Percentiles rank a stretch among this genome's conserved stretches.
These are phyloP conservation scores for Napeogenes inachia DNA, from an alignment of 2,888 invertebrate species.

Conservation along the genomic window DNA sequence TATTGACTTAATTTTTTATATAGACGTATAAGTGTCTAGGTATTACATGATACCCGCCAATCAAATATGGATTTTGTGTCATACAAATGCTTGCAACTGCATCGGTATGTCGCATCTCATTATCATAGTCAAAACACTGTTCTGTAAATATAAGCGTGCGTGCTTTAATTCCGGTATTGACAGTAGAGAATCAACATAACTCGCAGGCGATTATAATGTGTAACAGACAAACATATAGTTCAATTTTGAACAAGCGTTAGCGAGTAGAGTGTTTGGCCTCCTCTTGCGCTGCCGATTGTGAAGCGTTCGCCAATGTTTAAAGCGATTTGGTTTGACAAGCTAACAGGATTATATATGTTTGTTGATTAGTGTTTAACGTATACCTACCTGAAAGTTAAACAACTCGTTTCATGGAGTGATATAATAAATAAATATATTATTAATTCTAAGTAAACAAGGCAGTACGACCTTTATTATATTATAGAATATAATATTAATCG, in stretches of 20 bases:
- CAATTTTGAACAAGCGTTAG: slow-evolving; percentile 20
- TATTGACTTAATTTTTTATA: no score
- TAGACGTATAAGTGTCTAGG: no score
- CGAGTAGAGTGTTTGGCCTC: slow-evolving; percentile 31
- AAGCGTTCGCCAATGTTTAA: slow-evolving; percentile 42
- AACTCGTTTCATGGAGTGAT: neutral
- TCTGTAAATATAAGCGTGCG: slow-evolving; percentile 50
- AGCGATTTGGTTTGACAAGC: slow-evolving; percentile 44
- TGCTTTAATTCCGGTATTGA: slow-evolving; percentile 54
- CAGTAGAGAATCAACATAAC: slow-evolving; percentile 24
- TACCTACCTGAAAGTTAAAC: slow-evolving; percentile 11
- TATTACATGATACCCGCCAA: neutral
- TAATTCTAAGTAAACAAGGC: no score
- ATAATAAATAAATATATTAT: neutral
- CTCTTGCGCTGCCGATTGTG: slow-evolving; percentile 39
- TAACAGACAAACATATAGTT: slow-evolving; percentile 20
- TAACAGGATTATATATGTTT: slow-evolving; percentile 41
- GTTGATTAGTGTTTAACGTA: slow-evolving; percentile 46
- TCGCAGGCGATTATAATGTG: slow-evolving; percentile 10
- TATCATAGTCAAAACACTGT: slow-evolving; percentile 47
- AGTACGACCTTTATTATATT: no score
- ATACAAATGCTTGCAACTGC: slow-evolving; percentile 19
- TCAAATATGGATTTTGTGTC: slow-evolving; percentile 6
- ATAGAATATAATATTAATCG: no score
- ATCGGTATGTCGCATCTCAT: slow-evolving; percentile 43